Evolutionary conservation across 2,113 vertebrate species (phyloP), one percentile per base, ranked within the genome.

Genomic region (Gallinago paraguaiae): DNA sequence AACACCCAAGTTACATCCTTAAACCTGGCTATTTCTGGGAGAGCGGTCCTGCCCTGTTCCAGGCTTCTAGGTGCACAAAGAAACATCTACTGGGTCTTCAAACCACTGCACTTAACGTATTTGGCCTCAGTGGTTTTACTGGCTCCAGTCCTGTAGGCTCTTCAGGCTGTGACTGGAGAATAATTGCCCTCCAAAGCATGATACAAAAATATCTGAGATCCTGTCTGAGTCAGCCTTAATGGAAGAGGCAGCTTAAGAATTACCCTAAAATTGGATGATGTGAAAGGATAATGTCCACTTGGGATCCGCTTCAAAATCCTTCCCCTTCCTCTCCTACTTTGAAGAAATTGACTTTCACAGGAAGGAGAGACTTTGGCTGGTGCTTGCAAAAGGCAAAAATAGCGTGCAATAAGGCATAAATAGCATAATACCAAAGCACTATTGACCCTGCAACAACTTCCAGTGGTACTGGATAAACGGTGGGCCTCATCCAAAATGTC

Each of bases 101-200:
- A 35, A 68, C 20, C n/a, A 35, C 30, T 2, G 0, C 9, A 10
- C 7, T n/a, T 8, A 15, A 12, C 5, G 14, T 17, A 9, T 31
- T 54, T 53, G 10, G 14, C 20, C n/a, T 33, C 2, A 0, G 37
- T 35, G 28, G 24, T 46, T 61, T 17, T 9, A 35, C 37, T 45
- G 53, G 33, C 39, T 41, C 24, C 1, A 0, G 70, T 63, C 33
- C 54, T 69, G 75, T 15, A 12, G 33, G 45, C n/a, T 91, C 46
- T 41, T 15, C 46, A 35, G 61, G 48, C 22, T 2, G 1, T 10
- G 59, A 22, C 24, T 23, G 30, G 30, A 33, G 48, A 37, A 69
- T 56, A 81, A 81, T 11, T 76, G 48, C 22, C 14, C 35, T 92
- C 48, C 31, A 37, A 54, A 61, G 20, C 31, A 22, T 33, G 25